These are phyloP conservation scores for Euschistus heros DNA, from an alignment of 1,140 invertebrate species.

Conservation along the genomic window DNA sequence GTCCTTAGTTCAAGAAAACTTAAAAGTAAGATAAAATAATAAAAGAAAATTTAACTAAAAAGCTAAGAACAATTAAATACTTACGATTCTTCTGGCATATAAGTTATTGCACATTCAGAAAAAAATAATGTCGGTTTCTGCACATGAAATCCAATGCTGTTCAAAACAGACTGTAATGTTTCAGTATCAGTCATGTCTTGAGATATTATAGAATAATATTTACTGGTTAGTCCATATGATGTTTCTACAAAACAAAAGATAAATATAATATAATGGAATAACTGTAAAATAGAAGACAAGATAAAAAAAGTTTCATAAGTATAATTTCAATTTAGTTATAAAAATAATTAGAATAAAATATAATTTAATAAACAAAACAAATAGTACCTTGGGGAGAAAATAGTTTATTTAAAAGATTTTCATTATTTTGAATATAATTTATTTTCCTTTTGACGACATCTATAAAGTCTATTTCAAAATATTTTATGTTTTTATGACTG, in stretches of 20 bases:
- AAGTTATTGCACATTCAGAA: constrained; percentile 93
- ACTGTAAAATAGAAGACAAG: neutral
- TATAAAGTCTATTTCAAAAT: constrained; percentile 92
- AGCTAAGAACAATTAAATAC: too few relatives aligned
- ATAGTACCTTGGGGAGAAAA: constrained; percentile 14
- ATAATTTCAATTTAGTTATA: neutral
- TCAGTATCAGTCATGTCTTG: constrained; percentile 72
- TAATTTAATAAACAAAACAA: neutral
- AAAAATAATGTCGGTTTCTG: constrained; percentile 79
- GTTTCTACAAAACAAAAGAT: constrained; percentile 68
- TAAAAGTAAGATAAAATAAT: too few relatives aligned
- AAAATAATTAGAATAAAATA: neutral
- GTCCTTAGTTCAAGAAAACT: too few relatives aligned
- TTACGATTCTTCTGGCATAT: constrained; percentile 52
- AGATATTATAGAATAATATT: constrained; percentile 81
- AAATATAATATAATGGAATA: neutral
- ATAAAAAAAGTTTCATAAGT: neutral
- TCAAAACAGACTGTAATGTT: constrained; percentile 64
- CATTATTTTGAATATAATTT: constrained; percentile 74
- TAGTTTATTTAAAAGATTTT: constrained; percentile 51
- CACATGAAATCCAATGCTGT: constrained; percentile 59
- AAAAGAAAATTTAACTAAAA: too few relatives aligned
- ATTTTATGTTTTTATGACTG: constrained; percentile 54
- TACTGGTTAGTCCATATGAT: constrained; percentile 75
- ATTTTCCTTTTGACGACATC: constrained; percentile 67